Evolutionary conservation across 1,140 invertebrate species (phyloP).

Genomic region (Dendroctonus ponderosae): DNA sequence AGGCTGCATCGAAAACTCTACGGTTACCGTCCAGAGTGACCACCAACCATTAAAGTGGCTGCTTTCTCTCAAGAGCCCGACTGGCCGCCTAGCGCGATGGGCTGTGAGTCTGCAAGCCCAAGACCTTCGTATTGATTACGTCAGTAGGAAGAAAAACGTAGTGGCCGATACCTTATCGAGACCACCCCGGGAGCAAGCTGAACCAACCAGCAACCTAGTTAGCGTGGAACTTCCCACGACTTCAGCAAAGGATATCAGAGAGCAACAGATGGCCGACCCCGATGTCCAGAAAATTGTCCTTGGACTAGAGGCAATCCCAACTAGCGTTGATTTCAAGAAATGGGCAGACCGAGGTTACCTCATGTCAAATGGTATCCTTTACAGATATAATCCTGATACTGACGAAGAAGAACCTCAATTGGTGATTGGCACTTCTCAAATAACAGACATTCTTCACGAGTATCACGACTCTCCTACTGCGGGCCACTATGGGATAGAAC

Average conservation of each 20-base stretch:
- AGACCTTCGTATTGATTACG: neutral
- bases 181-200: too few species aligned
- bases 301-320: neutral
- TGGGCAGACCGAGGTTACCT: conserved; percentile 30
- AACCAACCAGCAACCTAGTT: neutral
- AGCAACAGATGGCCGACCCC: neutral
- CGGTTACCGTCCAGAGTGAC: too few species aligned
- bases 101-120: conserved; percentile 14
- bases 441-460: conserved; percentile 15
- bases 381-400: neutral
- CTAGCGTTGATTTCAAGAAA: conserved; percentile 1
- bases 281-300: neutral
- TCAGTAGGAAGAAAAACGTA: neutral
- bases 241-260: neutral
- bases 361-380: neutral
- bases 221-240: neutral
- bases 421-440: neutral
- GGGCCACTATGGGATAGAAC: conserved; percentile 42
- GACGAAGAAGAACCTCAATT: conserved; percentile 15
- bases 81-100: conserved; percentile 7
- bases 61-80: neutral
- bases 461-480: conserved; percentile 41
- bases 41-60: conserved; percentile 39
- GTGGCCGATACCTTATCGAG: too few species aligned
- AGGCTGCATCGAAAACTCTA: too few species aligned